These are phyloP conservation scores for Halictus quadricinctus DNA, from an alignment of 2,888 invertebrate genomes.

Conservation along the genomic window DNA sequence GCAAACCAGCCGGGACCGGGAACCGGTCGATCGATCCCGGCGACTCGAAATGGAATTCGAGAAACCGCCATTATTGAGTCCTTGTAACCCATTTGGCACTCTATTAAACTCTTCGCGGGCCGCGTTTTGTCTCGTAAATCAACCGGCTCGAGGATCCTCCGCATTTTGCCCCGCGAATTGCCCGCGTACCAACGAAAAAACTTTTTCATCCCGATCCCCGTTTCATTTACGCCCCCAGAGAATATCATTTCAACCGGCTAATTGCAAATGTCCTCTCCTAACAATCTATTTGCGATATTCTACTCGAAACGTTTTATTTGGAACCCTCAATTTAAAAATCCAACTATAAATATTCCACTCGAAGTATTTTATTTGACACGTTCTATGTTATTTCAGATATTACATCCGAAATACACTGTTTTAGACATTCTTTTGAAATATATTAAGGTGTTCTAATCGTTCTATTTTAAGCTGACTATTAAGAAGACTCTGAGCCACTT, in stretches of 20 bases:
- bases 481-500: too few species aligned
- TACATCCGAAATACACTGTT: not conserved
- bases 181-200: not conserved
- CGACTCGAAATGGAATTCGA: not conserved
- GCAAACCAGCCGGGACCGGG: not conserved
- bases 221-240: not conserved
- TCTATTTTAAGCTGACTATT: too few species aligned
- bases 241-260: not conserved
- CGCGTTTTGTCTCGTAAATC: slow-evolving; percentile 1
- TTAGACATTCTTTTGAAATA: too few species aligned
- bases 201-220: not conserved
- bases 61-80: slow-evolving; percentile 14
- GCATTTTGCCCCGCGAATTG: not conserved
- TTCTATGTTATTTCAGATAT: not conserved
- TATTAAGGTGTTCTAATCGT: too few species aligned
- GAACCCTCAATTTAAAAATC: not conserved
- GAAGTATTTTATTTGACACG: not conserved
- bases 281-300: not conserved
- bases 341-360: too few species aligned
- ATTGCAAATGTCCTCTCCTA: not conserved
- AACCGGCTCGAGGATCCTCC: not conserved
- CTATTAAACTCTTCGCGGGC: slow-evolving; percentile 2
- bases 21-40: not conserved
- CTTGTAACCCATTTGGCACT: slow-evolving; percentile 12
- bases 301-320: not conserved